These are phyloP conservation scores for Cotesia congregata DNA, from an alignment of 2,888 invertebrate species.

Conservation along the genomic window DNA sequence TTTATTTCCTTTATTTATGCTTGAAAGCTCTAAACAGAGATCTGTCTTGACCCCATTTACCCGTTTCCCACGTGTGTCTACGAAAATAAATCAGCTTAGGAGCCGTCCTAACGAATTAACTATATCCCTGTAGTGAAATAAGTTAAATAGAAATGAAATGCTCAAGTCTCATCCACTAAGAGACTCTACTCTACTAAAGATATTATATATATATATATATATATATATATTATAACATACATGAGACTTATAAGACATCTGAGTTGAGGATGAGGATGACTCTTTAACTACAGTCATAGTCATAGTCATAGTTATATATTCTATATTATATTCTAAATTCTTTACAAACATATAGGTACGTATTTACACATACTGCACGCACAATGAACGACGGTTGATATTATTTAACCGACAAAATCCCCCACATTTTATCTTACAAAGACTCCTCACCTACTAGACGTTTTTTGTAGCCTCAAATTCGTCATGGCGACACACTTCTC, in stretches of 20 bases:
- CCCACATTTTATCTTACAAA: slow-evolving; percentile 41
- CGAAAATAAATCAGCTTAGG: slow-evolving; percentile 32
- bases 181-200: not conserved
- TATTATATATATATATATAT: not conserved
- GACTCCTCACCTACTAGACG: slow-evolving; percentile 23
- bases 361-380: not conserved
- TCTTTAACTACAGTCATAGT: not conserved
- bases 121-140: not conserved
- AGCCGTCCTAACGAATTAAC: slow-evolving; percentile 20
- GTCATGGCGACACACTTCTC: not conserved
- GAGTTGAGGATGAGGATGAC: not conserved
- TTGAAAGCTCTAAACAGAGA: not conserved
- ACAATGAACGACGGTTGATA: slow-evolving; percentile 47
- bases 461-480: not conserved
- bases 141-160: not conserved
- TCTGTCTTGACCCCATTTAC: slow-evolving; percentile 30
- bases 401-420: slow-evolving; percentile 62
- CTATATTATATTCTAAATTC: not conserved
- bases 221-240: not conserved
- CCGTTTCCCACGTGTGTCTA: slow-evolving; percentile 34
- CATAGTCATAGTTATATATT: too few relatives aligned
- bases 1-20: not conserved
- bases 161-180: not conserved
- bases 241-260: not conserved
- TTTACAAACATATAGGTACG: not conserved